Evolutionary conservation across 2,888 invertebrate genomes (phyloP).

Genomic region (Tiphia femorata): DNA sequence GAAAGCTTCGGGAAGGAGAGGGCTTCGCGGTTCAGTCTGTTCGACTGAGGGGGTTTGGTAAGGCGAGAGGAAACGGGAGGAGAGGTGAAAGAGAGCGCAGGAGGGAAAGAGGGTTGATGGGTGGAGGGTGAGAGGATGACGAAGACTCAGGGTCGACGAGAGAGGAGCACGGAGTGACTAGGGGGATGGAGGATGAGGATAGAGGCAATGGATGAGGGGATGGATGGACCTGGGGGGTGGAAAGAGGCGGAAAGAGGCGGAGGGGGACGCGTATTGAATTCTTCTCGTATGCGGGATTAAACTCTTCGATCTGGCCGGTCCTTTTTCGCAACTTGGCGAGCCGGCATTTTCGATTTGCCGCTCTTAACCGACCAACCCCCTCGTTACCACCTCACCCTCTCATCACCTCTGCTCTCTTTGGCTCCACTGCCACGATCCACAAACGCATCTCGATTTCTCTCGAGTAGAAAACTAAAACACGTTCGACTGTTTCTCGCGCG

Average conservation of each 20-base stretch:
- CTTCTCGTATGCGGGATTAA: constrained; percentile 52
- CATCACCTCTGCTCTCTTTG: background rate
- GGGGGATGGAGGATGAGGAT: background rate
- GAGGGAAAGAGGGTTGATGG: background rate
- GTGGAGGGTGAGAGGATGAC: background rate
- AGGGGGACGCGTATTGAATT: constrained; percentile 44
- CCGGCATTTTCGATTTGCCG: constrained; percentile 48
- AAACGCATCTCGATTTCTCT: too few species aligned
- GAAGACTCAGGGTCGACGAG: too few species aligned
- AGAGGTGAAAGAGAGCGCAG: background rate
- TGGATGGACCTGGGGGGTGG: background rate
- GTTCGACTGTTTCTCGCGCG: too few species aligned
- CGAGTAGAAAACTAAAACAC: too few species aligned
- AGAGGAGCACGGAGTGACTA: too few species aligned
- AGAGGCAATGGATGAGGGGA: background rate
- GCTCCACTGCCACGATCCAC: too few species aligned
- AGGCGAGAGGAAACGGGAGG: background rate
- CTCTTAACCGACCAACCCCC: constrained; percentile 24
- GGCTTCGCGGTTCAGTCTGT: constrained; percentile 20
- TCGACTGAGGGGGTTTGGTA: background rate
- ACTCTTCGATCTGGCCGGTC: constrained; percentile 43
- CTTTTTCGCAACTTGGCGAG: constrained; percentile 34
- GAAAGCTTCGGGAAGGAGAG: constrained; percentile 41
- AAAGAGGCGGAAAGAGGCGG: constrained; percentile 11
- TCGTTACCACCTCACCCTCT: background rate